Evolutionary conservation across 2,113 vertebrate genomes (phyloP), one percentile per base, ranked within the genome.

Genomic region (Heteronetta atricapilla): DNA sequence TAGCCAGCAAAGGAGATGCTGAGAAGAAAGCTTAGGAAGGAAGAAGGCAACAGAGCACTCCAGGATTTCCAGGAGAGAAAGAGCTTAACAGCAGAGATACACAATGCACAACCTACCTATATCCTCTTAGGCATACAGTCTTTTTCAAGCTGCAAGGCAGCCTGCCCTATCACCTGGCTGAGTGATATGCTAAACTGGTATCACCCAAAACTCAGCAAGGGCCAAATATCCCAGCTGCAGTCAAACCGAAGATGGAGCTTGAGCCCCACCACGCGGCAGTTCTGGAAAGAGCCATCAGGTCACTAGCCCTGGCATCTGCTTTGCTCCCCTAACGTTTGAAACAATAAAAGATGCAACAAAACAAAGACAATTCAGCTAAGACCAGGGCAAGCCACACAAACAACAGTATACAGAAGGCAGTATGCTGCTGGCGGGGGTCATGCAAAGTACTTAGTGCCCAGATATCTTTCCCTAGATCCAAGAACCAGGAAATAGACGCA

Each of bases 11-110:
- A 68, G 88, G 66, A 88, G 80, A 58, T 6, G 79, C 56, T 0
- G 2, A 89, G 82, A 93, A 55, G 68, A 82, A 88, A 95, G 89
- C 36, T 69, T 38, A 74, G 46, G 74, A 82, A 81, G 75, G 20
- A 77, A 29, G 38, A 67, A 85, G 40, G 85, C 50, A 89, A 74
- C 87, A 86, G 87, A 55, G 67, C 63, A 91, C 56, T 28, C 60
- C 40, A 2, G 2, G 67, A 74, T 73, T 60, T 79, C 68, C 68
- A 70, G 29, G 50, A 94, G 29, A 89, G 59, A 29, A n/a, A 13
- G 87, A 44, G 60, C 48, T 73, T 13, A 8, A n/a, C n/a, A 15
- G n/a, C 48, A 34, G 40, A 55, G 16, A 26, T 38, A 88, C 34
- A 64, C 53, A 50, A 72, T 46, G 44, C 36, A 3, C 6, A 5